Evolutionary conservation across 2,888 invertebrate species (phyloP), one percentile per base, ranked within the genome.

Genomic region (Trissonchulus sp.): DNA sequence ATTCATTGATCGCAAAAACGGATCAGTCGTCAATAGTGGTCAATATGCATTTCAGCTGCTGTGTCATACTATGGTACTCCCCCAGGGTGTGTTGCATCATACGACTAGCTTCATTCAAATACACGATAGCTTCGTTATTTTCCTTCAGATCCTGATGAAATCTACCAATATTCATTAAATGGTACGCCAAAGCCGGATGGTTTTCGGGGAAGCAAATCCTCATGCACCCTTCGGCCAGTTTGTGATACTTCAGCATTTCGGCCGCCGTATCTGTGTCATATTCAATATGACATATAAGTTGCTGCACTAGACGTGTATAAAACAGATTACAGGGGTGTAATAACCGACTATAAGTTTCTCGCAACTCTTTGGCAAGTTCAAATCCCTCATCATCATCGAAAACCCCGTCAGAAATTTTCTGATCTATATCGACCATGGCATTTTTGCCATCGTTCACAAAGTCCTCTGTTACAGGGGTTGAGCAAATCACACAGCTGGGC

Each of bases 151-250:
- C 34, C 2, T 33, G 18, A n/a, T 31, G 28, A 33, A 73, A 74
- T 2, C 75, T 34, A n/a, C 76, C 74, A 2, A 69, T 62, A 36
- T 75, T 75, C 74, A 75, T 76, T 2, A 81, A 76, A 73, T 83
- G 81, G 75, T 81, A 83, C 18, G 80, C 80, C n/a, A 82, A 68
- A 0, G 81, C 82, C 18, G 82, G 82, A 76, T 82, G 82, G 75
- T 80, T 79, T 2, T 76, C 73, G 2, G 82, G 82, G 74, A 79
- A 82, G 75, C 80, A 82, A 1, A 78, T 34, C 8, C 81, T 77
- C 38, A 82, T 78, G 69, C 82, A 82, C 1, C 76, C 78, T 72
- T 81, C 80, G 30, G 79, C 78, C 2, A 77, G 71, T 37, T 79
- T 65, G 75, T 81, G 82, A 31, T 81, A 75, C 15, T 30, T 33